These are phyloP conservation scores for Drosophila kuntzei DNA, from an alignment of 2,888 invertebrate species.

Conservation along the genomic window DNA sequence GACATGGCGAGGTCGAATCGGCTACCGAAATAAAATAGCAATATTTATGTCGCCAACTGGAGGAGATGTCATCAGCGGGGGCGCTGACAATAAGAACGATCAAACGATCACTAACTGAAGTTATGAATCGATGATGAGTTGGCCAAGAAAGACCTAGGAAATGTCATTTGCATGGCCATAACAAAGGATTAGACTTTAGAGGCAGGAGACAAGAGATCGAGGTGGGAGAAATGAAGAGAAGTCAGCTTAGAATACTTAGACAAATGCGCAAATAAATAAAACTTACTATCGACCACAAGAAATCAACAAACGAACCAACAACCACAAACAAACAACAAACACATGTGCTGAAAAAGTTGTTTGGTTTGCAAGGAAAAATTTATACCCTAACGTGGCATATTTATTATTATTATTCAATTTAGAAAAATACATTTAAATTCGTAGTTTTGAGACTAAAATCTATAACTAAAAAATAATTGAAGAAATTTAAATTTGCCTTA, in stretches of 20 bases:
- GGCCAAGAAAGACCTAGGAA: constrained; percentile 55
- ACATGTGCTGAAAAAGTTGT: constrained; percentile 30
- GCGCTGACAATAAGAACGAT: constrained; percentile 26
- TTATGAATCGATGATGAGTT: constrained; percentile 58
- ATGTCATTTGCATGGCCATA: constrained; percentile 56
- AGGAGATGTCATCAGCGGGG: constrained; percentile 46
- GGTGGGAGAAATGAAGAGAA: neutral
- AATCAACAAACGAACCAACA: constrained; percentile 61
- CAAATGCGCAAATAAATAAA: constrained; percentile 69
- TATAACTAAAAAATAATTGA: too few species aligned
- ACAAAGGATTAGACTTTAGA: constrained; percentile 18
- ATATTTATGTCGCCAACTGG: constrained; percentile 65
- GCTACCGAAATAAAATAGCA: constrained; percentile 80
- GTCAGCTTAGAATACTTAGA: constrained; percentile 20
- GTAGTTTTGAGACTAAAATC: too few species aligned
- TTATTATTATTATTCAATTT: too few species aligned
- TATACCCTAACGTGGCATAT: constrained; percentile 11
- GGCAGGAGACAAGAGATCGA: too few species aligned
- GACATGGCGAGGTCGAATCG: constrained; percentile 67
- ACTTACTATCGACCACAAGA: constrained; percentile 75
- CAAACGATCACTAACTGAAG: constrained; percentile 26
- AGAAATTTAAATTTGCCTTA: too few species aligned
- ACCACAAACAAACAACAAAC: constrained; percentile 17
- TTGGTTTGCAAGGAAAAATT: neutral
- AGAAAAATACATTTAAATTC: too few species aligned